phyloP scores from a whole-genome alignment of 2,888 invertebrate species.

The Coenonympha arcania region DNA sequence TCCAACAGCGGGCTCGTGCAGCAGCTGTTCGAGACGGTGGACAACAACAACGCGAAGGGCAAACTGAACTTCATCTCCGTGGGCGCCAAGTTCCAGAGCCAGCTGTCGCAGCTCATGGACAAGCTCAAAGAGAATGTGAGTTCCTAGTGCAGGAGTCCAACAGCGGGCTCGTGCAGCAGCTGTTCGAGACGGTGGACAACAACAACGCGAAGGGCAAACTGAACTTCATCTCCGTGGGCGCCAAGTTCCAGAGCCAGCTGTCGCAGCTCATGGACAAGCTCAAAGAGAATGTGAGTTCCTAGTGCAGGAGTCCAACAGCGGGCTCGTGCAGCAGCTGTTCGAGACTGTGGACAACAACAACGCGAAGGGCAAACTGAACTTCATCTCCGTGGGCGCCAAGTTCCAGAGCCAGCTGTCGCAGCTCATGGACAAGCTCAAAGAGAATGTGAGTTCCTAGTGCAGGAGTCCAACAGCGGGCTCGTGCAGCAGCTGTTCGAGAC shows the following conservation, averaged over 20 bases:
- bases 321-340: neutral
- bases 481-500: neutral
- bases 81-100: constrained; percentile 95
- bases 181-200: neutral
- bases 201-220: too few relatives aligned
- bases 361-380: too few relatives aligned
- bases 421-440: too few relatives aligned
- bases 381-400: too few relatives aligned
- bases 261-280: too few relatives aligned
- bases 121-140: constrained; percentile 91
- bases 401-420: too few relatives aligned
- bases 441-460: constrained; percentile 44
- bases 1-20: constrained; percentile 88
- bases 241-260: too few relatives aligned
- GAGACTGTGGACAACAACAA: neutral
- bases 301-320: neutral
- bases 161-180: neutral
- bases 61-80: constrained; percentile 94
- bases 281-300: too few relatives aligned
- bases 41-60: constrained; percentile 80
- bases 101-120: constrained; percentile 92
- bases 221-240: too few relatives aligned
- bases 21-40: constrained; percentile 78
- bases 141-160: neutral
- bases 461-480: neutral